Evolutionary conservation across 2,888 invertebrate genomes (phyloP).

Genomic region (Lithophane socia): DNA sequence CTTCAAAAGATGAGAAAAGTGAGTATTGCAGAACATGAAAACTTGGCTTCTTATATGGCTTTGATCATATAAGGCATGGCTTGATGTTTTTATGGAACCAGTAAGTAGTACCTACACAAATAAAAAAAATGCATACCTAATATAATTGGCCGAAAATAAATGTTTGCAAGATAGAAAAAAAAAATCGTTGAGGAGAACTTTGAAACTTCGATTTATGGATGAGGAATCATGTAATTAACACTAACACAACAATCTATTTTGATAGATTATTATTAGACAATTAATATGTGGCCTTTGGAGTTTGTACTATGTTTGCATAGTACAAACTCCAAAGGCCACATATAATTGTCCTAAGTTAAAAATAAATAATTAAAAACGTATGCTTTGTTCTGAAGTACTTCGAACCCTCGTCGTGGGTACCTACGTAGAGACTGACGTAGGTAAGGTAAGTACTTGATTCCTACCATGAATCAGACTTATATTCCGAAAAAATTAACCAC

Average conservation of each 20-base stretch:
- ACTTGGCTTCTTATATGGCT: no score
- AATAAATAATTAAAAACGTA: neutral
- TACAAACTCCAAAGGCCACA: constrained; percentile 3
- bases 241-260: neutral
- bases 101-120: neutral
- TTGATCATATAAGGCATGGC: neutral
- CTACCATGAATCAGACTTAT: constrained; percentile 15
- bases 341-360: neutral
- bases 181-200: neutral
- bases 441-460: neutral
- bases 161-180: neutral
- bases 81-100: neutral
- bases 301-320: no score
- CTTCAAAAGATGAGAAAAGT: neutral
- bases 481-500: constrained; percentile 8
- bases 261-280: no score
- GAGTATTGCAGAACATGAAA: neutral
- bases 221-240: neutral
- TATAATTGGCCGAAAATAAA: neutral
- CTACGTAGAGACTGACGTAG: neutral
- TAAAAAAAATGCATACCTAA: neutral
- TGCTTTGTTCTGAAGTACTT: constrained; percentile 9
- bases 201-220: neutral
- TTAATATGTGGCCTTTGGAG: no score
- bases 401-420: neutral